These are phyloP conservation scores for Zosterops hypoxanthus DNA, from an alignment of 2,113 vertebrate species.

Conservation along the genomic window DNA sequence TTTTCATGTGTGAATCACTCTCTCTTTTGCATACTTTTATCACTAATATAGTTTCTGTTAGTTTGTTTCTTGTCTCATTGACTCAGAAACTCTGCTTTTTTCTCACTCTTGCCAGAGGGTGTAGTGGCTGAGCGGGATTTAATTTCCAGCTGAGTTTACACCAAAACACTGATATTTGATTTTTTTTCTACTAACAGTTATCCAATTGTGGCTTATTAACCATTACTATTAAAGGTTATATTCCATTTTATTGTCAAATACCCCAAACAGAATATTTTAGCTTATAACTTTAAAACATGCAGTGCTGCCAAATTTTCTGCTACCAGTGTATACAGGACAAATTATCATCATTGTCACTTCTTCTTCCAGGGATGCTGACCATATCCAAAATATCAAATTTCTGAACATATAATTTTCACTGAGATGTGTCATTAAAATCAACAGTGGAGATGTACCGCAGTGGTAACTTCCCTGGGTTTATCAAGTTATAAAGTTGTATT, in stretches of 20 bases:
- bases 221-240: background rate
- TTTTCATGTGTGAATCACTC: fast-evolving
- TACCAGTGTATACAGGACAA: background rate
- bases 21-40: background rate
- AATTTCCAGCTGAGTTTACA: background rate
- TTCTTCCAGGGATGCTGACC: background rate
- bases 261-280: background rate
- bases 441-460: background rate
- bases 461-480: background rate
- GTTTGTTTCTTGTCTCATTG: background rate
- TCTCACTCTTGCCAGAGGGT: fast-evolving
- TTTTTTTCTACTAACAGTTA: background rate
- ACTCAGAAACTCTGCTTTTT: background rate
- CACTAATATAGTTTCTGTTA: background rate
- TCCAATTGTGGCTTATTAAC: background rate
- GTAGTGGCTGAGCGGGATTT: background rate
- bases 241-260: background rate
- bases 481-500: background rate
- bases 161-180: background rate
- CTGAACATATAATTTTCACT: background rate
- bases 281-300: background rate
- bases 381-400: background rate
- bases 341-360: background rate
- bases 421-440: background rate
- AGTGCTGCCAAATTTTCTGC: background rate